A percentile compares a stretch with the other conserved stretches of the same genome.
These are phyloP conservation scores for Gonioctena quinquepunctata DNA, from an alignment of 1,140 invertebrate species.

Conservation along the genomic window DNA sequence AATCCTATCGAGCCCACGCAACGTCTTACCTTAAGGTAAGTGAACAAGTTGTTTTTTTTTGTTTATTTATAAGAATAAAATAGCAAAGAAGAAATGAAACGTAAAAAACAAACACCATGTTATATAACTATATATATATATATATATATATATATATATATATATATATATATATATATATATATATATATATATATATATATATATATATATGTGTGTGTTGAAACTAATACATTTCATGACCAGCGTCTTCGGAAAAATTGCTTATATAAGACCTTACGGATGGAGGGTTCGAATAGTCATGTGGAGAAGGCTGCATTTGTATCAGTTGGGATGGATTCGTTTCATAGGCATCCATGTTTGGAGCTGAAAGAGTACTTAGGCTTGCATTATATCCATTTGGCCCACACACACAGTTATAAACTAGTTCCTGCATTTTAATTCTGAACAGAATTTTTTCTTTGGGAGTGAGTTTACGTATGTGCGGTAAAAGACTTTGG, in stretches of 20 bases:
- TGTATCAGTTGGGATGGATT: background rate
- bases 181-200: no score
- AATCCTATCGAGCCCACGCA: background rate
- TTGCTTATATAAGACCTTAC: background rate
- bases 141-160: no score
- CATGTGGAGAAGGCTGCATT: background rate
- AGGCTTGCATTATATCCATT: background rate
- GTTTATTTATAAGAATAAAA: background rate
- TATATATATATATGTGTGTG: no score
- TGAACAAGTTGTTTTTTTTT: background rate
- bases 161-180: no score
- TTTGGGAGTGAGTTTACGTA: constrained; percentile 54
- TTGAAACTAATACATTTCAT: background rate
- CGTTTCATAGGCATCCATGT: background rate
- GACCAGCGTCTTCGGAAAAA: background rate
- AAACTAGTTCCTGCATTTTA: constrained; percentile 50
- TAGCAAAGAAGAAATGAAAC: background rate
- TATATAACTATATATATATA: no score
- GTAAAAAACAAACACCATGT: no score
- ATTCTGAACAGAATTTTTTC: constrained; percentile 57
- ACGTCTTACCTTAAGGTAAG: background rate
- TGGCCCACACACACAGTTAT: background rate
- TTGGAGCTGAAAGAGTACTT: background rate
- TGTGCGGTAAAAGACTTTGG: constrained; percentile 57
- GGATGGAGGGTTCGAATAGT: background rate